Conservation (phyloP, 2,797 vertebrate species). For the Esox lucius region DNA sequence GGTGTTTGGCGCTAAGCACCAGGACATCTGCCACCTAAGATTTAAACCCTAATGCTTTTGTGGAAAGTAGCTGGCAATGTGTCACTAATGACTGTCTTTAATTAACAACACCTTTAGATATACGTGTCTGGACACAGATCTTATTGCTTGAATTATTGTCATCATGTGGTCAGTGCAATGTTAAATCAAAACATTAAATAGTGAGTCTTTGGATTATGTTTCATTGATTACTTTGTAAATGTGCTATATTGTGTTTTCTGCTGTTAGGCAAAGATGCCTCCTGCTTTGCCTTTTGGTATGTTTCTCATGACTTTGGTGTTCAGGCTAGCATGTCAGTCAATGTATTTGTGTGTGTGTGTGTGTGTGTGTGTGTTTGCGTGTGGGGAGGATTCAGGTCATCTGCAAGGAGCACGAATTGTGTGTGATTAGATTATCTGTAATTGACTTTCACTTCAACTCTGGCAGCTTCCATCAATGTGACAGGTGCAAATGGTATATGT, state of each 20-base stretch:
- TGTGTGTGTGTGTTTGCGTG: not conserved
- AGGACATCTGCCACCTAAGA: slow-evolving; percentile 30
- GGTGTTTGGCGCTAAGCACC: slow-evolving; percentile 23
- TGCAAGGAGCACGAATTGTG: not conserved
- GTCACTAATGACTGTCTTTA: slow-evolving; percentile 10
- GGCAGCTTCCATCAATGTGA: too few species aligned
- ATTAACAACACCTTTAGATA: slow-evolving; percentile 17
- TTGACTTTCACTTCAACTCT: too few species aligned
- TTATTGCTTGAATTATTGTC: slow-evolving; percentile 1
- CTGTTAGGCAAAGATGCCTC: slow-evolving; percentile 53
- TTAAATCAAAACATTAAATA: slow-evolving; percentile 4
- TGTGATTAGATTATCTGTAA: too few species aligned
- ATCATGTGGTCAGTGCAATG: not conserved
- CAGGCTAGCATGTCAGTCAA: not conserved
- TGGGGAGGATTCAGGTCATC: not conserved
- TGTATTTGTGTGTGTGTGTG: not conserved
- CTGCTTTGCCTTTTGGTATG: slow-evolving; percentile 44
- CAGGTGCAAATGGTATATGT: too few species aligned
- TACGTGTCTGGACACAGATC: not conserved
- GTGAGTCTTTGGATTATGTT: not conserved
- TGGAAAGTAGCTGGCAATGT: slow-evolving; percentile 26
- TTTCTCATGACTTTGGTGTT: slow-evolving; percentile 23
- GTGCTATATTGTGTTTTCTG: slow-evolving; percentile 56
- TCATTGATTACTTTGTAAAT: slow-evolving; percentile 15
- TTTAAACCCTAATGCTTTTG: slow-evolving; percentile 30